A percentile compares a stretch with the other conserved stretches of the same genome.
Evolutionary conservation across 2,113 vertebrate genomes (phyloP).

Genomic region (Chaetura pelagica): DNA sequence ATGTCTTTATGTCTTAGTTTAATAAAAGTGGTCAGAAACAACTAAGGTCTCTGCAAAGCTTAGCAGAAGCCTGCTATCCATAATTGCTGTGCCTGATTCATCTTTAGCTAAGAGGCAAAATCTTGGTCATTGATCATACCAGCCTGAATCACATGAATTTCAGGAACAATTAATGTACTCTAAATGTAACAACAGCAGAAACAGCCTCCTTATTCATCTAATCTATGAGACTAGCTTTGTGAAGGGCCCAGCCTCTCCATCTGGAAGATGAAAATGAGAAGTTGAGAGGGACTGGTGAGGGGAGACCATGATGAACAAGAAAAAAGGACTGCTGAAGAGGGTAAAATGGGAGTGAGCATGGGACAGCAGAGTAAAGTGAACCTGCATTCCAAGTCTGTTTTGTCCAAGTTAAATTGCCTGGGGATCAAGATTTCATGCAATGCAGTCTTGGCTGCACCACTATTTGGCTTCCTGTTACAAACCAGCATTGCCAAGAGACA

Average conservation of each 20-base stretch:
- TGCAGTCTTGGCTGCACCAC: constrained; percentile 35
- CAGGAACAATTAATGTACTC: not conserved
- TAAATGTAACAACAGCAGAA: not conserved
- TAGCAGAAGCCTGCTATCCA: not conserved
- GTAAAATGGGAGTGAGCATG: not conserved
- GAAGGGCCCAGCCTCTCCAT: not conserved
- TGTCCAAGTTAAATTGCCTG: constrained; percentile 40
- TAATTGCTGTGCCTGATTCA: not conserved
- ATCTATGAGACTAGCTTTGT: not conserved
- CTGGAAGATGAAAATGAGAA: not conserved
- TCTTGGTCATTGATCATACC: not conserved
- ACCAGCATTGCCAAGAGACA: constrained; percentile 50
- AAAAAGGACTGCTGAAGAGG: not conserved
- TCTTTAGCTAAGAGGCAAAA: not conserved
- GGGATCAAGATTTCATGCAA: constrained; percentile 48
- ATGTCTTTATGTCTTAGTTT: not conserved
- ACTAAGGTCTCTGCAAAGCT: not conserved
- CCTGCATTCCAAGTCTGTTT: not conserved
- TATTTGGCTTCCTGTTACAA: constrained; percentile 42
- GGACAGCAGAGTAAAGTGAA: not conserved
- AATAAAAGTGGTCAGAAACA: not conserved
- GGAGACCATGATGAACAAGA: not conserved
- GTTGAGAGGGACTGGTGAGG: not conserved
- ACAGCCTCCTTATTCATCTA: not conserved
- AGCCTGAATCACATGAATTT: not conserved